Evolutionary conservation across 2,113 vertebrate genomes (phyloP).

Genomic region (Prionailurus bengalensis): DNA sequence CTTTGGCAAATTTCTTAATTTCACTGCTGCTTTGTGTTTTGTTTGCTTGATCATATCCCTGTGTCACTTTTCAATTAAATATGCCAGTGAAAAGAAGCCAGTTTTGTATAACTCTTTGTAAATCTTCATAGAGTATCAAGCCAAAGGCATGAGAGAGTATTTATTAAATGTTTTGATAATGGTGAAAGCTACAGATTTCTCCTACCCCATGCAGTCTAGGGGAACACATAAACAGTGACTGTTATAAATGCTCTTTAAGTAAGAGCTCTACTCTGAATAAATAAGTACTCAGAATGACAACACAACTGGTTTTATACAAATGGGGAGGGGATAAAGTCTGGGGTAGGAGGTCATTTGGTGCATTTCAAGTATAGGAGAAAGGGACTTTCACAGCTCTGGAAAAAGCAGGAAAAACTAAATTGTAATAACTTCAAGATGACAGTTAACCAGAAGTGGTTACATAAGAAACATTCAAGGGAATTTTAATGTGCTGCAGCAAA

Average conservation of each 20-base stretch:
- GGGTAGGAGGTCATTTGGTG: background rate
- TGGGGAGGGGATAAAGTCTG: background rate
- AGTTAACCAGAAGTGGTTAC: slow-evolving; percentile 63
- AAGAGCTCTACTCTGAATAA: background rate
- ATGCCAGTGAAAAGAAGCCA: background rate
- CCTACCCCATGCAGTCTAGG: background rate
- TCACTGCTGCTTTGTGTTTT: background rate
- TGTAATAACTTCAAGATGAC: slow-evolving; percentile 58
- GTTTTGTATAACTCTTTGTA: background rate
- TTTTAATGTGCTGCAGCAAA: slow-evolving; percentile 70
- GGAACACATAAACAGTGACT: background rate
- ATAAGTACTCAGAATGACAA: background rate
- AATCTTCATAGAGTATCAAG: background rate
- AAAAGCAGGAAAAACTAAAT: slow-evolving; percentile 31
- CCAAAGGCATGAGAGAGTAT: background rate
- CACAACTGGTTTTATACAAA: slow-evolving; percentile 5
- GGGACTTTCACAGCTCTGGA: background rate
- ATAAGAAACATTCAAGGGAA: slow-evolving; percentile 69
- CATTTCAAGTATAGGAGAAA: background rate
- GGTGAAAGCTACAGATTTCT: background rate
- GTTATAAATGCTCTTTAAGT: slow-evolving; percentile 23
- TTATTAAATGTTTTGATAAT: slow-evolving; percentile 41
- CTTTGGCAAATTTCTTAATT: slow-evolving; percentile 19
- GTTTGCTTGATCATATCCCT: background rate
- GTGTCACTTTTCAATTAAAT: slow-evolving; percentile 44